Conservation (phyloP, 2,113 vertebrate species). For the Antennarius striatus region DNA sequence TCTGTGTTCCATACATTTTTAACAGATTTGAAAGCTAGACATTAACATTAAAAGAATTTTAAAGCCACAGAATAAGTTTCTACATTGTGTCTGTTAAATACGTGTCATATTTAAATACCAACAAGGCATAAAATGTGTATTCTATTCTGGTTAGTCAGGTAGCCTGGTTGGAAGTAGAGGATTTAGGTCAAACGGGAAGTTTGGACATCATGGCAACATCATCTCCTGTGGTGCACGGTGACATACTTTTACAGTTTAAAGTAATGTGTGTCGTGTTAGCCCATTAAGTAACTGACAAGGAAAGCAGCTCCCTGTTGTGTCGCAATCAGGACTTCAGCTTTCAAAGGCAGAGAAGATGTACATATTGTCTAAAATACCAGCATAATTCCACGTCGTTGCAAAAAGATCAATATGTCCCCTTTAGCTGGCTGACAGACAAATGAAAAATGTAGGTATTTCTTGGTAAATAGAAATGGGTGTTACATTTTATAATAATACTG, state of each 20-base stretch:
- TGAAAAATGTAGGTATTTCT: conserved; percentile 24
- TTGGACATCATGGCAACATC: no score
- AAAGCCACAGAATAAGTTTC: no score
- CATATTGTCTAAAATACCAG: conserved; percentile 5
- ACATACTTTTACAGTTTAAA: background rate
- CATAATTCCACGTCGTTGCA: conserved; percentile 4
- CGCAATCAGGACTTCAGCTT: background rate
- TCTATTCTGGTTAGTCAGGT: background rate
- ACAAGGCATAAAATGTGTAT: background rate
- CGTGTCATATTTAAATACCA: no score
- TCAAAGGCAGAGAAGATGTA: conserved; percentile 13
- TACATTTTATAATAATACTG: conserved; percentile 22
- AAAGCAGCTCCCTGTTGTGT: background rate
- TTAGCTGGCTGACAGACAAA: conserved; percentile 1
- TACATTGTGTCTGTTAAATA: no score
- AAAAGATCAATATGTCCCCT: conserved; percentile 45
- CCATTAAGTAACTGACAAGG: conserved; percentile 1
- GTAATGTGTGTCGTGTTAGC: background rate
- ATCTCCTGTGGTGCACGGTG: background rate
- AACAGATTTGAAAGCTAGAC: no score
- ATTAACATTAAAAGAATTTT: no score
- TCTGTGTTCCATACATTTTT: no score
- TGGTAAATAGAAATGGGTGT: conserved; percentile 19
- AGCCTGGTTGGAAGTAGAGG: no score
- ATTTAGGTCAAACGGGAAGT: background rate